Evolutionary conservation across 1,140 invertebrate species (phyloP).

Genomic region (Battus philenor): DNA sequence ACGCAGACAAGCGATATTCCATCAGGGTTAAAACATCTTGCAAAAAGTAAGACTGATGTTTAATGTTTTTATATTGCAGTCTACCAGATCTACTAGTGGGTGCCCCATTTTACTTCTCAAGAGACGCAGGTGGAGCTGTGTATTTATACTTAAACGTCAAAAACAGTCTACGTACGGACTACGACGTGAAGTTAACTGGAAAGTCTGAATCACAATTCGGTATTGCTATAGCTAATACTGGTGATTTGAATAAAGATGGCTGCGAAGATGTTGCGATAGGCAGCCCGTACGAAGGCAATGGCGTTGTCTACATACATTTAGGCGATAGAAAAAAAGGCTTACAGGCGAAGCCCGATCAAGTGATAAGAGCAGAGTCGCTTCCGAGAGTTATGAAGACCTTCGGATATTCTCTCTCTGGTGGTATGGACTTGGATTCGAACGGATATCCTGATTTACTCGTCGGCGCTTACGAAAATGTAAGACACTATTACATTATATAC

Average conservation of each 20-base stretch:
- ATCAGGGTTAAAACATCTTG: too few relatives aligned
- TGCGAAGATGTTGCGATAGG: constrained; percentile 94
- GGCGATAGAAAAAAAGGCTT: constrained; percentile 85
- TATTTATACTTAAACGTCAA: constrained; percentile 89
- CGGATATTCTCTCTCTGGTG: constrained; percentile 92
- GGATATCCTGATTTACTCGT: constrained; percentile 94
- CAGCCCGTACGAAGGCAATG: constrained; percentile 91
- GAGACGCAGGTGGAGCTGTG: constrained; percentile 89
- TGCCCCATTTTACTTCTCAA: constrained; percentile 93
- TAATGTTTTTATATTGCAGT: constrained; percentile 68
- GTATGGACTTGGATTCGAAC: constrained; percentile 93
- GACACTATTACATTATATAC: too few relatives aligned
- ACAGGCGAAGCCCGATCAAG: constrained; percentile 84
- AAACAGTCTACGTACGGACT: constrained; percentile 61
- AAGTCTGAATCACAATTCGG: constrained; percentile 89
- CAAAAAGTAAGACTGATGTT: too few relatives aligned
- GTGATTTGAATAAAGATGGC: constrained; percentile 94
- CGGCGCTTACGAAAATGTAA: constrained; percentile 88
- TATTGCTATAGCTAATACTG: constrained; percentile 88
- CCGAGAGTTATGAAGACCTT: constrained; percentile 82
- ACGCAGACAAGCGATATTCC: too few relatives aligned
- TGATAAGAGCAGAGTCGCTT: constrained; percentile 66
- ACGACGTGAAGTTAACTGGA: constrained; percentile 82
- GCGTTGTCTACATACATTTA: constrained; percentile 92
- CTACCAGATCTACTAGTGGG: constrained; percentile 91